Conservation (phyloP, 2,888 invertebrate species). For the Oscheius sp. region DNA sequence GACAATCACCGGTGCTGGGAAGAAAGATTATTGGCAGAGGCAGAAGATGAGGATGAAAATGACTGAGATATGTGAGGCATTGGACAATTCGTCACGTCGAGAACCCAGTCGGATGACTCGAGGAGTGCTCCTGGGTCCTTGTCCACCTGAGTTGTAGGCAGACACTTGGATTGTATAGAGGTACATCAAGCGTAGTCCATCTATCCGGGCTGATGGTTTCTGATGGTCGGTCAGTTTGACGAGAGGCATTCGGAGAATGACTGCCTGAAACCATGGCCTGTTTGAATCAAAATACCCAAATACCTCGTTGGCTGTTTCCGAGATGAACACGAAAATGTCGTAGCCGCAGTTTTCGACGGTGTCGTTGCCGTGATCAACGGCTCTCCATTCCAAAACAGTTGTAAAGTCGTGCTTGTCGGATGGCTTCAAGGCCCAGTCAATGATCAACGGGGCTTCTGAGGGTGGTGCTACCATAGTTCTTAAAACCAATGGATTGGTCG, state of each 20-base stretch:
- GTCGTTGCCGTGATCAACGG: constrained; percentile 46
- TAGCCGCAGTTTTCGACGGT: constrained; percentile 51
- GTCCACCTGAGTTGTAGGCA: constrained; percentile 68
- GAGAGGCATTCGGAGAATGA: constrained; percentile 60
- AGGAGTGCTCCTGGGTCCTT: constrained; percentile 61
- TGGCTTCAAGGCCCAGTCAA: constrained; percentile 53
- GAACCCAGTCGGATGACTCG: constrained; percentile 62
- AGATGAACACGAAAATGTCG: constrained; percentile 56
- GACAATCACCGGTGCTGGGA: constrained; percentile 20
- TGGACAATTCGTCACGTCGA: constrained; percentile 29
- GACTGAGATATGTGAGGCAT: constrained; percentile 4
- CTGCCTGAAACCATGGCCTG: constrained; percentile 24
- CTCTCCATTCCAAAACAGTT: constrained; percentile 65
- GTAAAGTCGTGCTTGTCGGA: constrained; percentile 54
- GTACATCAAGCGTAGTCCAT: constrained; percentile 68
- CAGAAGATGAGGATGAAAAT: background rate
- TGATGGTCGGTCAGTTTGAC: constrained; percentile 56
- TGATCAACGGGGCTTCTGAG: constrained; percentile 48
- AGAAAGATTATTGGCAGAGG: background rate
- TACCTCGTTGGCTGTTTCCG: constrained; percentile 48
- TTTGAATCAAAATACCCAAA: too few relatives aligned
- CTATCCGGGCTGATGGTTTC: constrained; percentile 65
- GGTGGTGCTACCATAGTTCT: constrained; percentile 64
- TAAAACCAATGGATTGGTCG: constrained; percentile 41
- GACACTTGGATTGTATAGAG: constrained; percentile 66